Evolutionary conservation across 1,140 invertebrate species (phyloP).

Genomic region (Coenobita brevimanus): DNA sequence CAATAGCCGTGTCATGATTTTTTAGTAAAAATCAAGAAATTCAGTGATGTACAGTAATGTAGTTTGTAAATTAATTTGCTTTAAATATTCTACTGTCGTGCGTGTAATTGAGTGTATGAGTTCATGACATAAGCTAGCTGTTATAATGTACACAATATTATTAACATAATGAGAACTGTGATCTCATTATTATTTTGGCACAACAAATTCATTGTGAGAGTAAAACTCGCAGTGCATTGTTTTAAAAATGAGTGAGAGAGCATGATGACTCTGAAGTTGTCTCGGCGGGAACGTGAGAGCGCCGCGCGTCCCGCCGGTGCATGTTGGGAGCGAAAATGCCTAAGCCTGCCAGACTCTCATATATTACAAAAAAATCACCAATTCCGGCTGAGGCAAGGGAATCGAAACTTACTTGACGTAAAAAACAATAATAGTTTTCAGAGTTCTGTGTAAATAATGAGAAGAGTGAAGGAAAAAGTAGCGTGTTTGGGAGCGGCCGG

Average conservation of each 20-base stretch:
- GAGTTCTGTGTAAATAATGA: too few species aligned
- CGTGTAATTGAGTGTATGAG: too few species aligned
- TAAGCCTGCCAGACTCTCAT: conserved; percentile 33
- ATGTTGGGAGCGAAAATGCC: conserved; percentile 56
- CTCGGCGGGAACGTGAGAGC: conserved; percentile 31
- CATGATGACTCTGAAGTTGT: conserved; percentile 43
- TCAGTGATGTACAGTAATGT: neutral
- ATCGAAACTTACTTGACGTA: too few species aligned
- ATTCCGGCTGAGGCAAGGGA: neutral
- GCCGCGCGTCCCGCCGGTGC: conserved; percentile 57
- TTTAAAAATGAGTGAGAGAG: too few species aligned
- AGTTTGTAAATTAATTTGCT: neutral
- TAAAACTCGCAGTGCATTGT: too few species aligned
- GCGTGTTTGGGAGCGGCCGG: neutral
- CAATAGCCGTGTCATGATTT: neutral
- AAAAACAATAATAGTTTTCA: too few species aligned
- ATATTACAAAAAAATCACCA: conserved; percentile 7
- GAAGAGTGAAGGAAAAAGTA: conserved; percentile 14
- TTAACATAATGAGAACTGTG: too few species aligned
- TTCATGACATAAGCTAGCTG: too few species aligned
- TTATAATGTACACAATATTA: too few species aligned
- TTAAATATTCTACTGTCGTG: too few species aligned
- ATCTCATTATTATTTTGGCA: too few species aligned
- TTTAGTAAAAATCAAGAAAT: neutral
- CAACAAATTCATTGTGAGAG: too few species aligned